Evolutionary conservation across 2,888 invertebrate species (phyloP).

Genomic region (Argynnis bischoffii): DNA sequence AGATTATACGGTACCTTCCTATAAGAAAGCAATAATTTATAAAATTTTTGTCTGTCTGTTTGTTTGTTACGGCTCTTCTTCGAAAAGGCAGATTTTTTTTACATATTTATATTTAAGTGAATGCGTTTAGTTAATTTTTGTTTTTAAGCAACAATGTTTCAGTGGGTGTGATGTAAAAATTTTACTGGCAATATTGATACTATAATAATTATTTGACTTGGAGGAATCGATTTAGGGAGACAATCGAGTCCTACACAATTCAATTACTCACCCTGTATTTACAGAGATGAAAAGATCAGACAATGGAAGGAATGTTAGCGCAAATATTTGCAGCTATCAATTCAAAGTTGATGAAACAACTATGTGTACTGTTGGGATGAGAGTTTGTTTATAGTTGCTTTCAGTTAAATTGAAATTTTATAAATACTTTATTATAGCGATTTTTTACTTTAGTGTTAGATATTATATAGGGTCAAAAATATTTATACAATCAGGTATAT

Average conservation of each 20-base stretch:
- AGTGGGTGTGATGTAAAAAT: too few species aligned
- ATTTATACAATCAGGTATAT: too few species aligned
- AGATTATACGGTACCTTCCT: too few species aligned
- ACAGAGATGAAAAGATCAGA: conserved; percentile 33
- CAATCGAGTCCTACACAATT: conserved; percentile 19
- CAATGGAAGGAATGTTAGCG: conserved; percentile 18
- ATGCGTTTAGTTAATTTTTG: too few species aligned
- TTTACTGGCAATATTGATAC: neutral
- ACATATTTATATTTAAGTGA: too few species aligned
- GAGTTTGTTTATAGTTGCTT: conserved; percentile 1
- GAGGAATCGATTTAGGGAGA: conserved; percentile 1
- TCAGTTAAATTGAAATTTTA: neutral
- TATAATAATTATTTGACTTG: conserved; percentile 6
- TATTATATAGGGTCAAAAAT: neutral
- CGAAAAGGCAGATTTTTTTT: too few species aligned
- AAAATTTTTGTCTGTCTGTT: too few species aligned
- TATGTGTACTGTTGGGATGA: neutral
- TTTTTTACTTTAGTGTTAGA: too few species aligned
- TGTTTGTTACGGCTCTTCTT: too few species aligned
- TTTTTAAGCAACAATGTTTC: too few species aligned
- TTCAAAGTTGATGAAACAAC: conserved; percentile 19
- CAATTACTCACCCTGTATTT: conserved; percentile 35
- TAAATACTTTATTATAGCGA: neutral
- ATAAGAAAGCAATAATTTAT: too few species aligned
- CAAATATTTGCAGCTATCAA: conserved; percentile 36